Evolutionary conservation across 2,888 invertebrate species (phyloP).

Genomic region (Eupsilia transversa): DNA sequence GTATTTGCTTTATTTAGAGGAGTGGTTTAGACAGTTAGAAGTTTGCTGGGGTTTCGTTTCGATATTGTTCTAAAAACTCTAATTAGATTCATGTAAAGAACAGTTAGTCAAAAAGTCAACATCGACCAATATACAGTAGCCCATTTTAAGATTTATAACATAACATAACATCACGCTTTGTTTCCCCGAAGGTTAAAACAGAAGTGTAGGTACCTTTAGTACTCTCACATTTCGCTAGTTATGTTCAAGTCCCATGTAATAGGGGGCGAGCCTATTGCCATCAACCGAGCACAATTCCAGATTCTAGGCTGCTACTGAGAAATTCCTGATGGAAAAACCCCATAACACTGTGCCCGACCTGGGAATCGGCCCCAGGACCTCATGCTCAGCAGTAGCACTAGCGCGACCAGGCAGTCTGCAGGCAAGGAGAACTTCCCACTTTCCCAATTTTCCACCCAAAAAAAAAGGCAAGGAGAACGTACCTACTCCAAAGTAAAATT

Average conservation of each 20-base stretch:
- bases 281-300: neutral
- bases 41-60: neutral
- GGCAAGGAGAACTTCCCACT: no score
- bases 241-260: no score
- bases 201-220: no score
- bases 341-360: neutral
- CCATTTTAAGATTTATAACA: neutral
- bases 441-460: no score
- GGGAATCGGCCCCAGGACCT: neutral
- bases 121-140: neutral
- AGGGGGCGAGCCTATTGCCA: neutral
- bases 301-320: neutral
- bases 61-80: neutral
- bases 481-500: neutral
- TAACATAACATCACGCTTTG: neutral
- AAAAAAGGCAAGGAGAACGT: no score
- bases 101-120: neutral
- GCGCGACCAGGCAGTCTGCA: no score
- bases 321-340: neutral
- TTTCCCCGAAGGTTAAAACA: neutral
- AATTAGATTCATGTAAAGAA: neutral
- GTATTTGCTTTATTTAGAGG: slow-evolving; percentile 10
- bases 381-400: no score
- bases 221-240: no score
- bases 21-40: neutral